These are phyloP conservation scores for Melanotaenia maccullochi DNA, from an alignment of 2,797 vertebrate genomes.

Conservation along the genomic window DNA sequence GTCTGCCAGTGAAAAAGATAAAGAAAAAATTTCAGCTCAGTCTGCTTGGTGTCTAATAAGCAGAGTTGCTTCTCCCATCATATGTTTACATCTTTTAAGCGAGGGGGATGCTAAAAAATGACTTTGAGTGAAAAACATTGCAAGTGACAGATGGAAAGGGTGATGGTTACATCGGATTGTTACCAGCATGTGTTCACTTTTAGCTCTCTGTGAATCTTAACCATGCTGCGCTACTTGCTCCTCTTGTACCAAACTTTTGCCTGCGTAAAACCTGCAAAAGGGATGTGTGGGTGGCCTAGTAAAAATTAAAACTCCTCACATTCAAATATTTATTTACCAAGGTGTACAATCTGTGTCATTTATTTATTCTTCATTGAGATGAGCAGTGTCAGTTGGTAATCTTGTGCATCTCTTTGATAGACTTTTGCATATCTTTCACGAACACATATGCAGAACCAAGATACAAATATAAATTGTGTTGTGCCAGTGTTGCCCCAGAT, in stretches of 20 bases:
- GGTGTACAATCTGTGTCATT: background rate
- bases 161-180: conserved; percentile 37
- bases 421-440: background rate
- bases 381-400: conserved; percentile 16
- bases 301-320: conserved; percentile 13
- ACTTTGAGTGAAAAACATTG: conserved; percentile 26
- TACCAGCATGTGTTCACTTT: conserved; percentile 53
- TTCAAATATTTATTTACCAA: conserved; percentile 12
- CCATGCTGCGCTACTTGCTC: conserved; percentile 16
- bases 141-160: conserved; percentile 30
- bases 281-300: background rate
- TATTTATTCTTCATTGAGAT: conserved; percentile 20
- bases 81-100: conserved; percentile 53
- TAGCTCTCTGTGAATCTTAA: conserved; percentile 35
- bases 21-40: conserved; percentile 56
- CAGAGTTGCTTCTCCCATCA: conserved; percentile 48
- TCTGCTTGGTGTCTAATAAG: conserved; percentile 54
- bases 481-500: conserved; percentile 8
- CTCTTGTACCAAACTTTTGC: background rate
- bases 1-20: conserved; percentile 70
- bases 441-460: conserved; percentile 15
- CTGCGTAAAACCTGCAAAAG: conserved; percentile 1
- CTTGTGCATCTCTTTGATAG: conserved; percentile 8
- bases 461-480: conserved; percentile 25
- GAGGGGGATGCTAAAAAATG: conserved; percentile 9